Evolutionary conservation across 2,797 vertebrate species (phyloP).

Genomic region (Botia kubotai): DNA sequence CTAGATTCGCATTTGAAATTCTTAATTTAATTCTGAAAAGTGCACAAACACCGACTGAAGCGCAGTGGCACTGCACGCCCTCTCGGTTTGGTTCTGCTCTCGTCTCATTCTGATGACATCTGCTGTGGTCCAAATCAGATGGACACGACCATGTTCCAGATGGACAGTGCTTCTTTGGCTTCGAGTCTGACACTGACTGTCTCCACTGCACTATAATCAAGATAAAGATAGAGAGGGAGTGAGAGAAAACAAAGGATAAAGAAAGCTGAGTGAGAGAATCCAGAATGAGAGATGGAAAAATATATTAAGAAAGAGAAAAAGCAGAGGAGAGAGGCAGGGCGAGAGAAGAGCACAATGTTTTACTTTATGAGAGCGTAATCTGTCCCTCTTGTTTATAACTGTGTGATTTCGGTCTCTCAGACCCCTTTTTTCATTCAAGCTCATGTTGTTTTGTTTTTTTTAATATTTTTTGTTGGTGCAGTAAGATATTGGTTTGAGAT

Average conservation of each 20-base stretch:
- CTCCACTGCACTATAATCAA: constrained; percentile 17
- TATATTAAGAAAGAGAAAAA: constrained; percentile 24
- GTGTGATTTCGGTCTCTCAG: constrained; percentile 32
- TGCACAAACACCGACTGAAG: background rate
- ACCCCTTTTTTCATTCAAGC: constrained; percentile 46
- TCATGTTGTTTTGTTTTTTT: constrained; percentile 54
- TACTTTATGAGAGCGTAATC: constrained; percentile 51
- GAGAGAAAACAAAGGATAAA: constrained; percentile 3
- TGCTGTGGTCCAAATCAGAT: constrained; percentile 13
- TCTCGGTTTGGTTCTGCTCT: constrained; percentile 1
- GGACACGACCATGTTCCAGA: constrained; percentile 1
- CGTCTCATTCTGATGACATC: constrained; percentile 7
- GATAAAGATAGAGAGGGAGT: constrained; percentile 31
- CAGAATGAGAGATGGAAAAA: constrained; percentile 40
- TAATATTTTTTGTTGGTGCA: constrained; percentile 53
- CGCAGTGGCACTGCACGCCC: background rate
- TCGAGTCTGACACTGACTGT: constrained; percentile 25
- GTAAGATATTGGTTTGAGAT: constrained; percentile 53
- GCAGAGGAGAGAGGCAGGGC: constrained; percentile 17
- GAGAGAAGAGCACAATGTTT: constrained; percentile 49
- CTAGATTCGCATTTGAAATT: background rate
- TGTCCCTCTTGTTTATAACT: constrained; percentile 57
- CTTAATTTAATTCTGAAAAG: background rate
- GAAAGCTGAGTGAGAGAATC: constrained; percentile 31
- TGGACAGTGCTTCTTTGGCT: constrained; percentile 2